Evolutionary conservation across 2,888 invertebrate genomes (phyloP).

Genomic region (Cheilosia variabilis): DNA sequence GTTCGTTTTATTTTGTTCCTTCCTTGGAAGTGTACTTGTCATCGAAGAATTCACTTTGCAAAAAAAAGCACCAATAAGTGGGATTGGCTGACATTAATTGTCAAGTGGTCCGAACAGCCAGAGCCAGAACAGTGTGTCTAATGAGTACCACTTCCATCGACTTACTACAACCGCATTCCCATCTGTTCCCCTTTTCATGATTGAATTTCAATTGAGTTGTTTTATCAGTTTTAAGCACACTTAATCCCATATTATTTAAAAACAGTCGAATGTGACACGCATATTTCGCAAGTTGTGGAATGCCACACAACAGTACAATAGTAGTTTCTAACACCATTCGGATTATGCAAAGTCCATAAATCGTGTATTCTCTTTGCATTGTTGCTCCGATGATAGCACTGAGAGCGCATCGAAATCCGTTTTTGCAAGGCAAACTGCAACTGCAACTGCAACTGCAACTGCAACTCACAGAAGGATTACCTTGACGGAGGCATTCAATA

Average conservation of each 20-base stretch:
- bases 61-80: neutral
- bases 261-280: slow-evolving; percentile 33
- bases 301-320: neutral
- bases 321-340: slow-evolving; percentile 39
- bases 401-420: slow-evolving; percentile 14
- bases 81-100: neutral
- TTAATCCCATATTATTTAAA: slow-evolving; percentile 41
- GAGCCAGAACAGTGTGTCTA: too few species aligned
- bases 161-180: too few species aligned
- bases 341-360: slow-evolving; percentile 60
- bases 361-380: slow-evolving; percentile 44
- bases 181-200: neutral
- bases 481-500: slow-evolving; percentile 57
- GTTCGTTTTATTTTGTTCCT: neutral
- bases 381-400: slow-evolving; percentile 13
- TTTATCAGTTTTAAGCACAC: slow-evolving; percentile 9
- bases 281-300: slow-evolving; percentile 11
- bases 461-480: slow-evolving; percentile 52
- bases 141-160: too few species aligned
- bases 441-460: slow-evolving; percentile 43
- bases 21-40: neutral
- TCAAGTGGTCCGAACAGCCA: too few species aligned
- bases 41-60: neutral
- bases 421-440: slow-evolving; percentile 15
- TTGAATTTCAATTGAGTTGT: slow-evolving; percentile 15